A percentile compares a stretch with the other conserved stretches of the same genome.
Evolutionary conservation across 2,888 invertebrate genomes (phyloP).

Genomic region (Ophioninae sp.): DNA sequence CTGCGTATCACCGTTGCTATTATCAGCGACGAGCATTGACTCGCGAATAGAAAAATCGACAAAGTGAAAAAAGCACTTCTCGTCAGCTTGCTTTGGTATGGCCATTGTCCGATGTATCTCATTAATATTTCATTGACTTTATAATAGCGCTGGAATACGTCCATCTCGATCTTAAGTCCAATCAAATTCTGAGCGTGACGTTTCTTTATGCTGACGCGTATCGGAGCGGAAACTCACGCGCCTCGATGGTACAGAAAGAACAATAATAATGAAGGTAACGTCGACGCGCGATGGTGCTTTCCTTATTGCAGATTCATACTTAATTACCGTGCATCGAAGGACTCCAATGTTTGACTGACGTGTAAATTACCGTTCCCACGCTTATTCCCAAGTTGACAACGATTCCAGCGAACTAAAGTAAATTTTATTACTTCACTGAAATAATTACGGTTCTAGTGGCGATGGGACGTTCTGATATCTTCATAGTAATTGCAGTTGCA

Average conservation of each 20-base stretch:
- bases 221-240: not conserved
- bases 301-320: not conserved
- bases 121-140: constrained; percentile 49
- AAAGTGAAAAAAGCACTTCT: constrained; percentile 1
- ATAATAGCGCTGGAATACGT: constrained; percentile 47
- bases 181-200: not conserved
- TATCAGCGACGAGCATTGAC: constrained; percentile 34
- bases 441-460: not conserved
- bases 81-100: constrained; percentile 28
- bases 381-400: not conserved
- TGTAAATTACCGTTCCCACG: constrained; percentile 1
- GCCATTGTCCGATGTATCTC: constrained; percentile 51
- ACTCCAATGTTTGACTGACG: not conserved
- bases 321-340: constrained; percentile 1
- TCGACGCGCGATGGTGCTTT: not conserved
- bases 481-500: no score
- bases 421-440: not conserved
- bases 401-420: not conserved
- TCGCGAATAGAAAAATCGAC: constrained; percentile 3
- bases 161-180: constrained; percentile 31
- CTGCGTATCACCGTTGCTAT: constrained; percentile 10
- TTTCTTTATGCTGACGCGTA: not conserved
- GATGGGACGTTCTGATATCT: not conserved
- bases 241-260: not conserved
- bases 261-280: not conserved